Evolutionary conservation across 1,140 invertebrate genomes (phyloP).

Genomic region (Orchesella cincta): DNA sequence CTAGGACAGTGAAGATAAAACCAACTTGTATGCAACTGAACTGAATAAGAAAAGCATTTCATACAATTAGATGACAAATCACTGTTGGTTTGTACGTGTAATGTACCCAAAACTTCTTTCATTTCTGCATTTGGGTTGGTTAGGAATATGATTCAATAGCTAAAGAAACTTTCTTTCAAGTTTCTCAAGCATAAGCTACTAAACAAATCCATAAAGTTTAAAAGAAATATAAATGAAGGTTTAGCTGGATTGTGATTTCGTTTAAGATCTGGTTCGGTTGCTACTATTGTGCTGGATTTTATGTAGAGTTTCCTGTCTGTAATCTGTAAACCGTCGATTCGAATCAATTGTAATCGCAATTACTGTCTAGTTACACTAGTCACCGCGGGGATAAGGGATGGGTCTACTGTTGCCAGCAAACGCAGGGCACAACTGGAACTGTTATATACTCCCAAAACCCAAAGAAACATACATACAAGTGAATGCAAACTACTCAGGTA

Average conservation of each 20-base stretch:
- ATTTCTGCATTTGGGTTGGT: background rate
- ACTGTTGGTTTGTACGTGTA: background rate
- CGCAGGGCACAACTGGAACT: background rate
- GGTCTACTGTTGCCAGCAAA: background rate
- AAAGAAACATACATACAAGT: background rate
- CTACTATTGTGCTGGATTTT: background rate
- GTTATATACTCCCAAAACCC: background rate
- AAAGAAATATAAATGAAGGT: background rate
- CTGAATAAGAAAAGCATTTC: background rate
- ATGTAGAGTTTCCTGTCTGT: background rate
- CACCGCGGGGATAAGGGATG: background rate
- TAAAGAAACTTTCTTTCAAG: background rate
- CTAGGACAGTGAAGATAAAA: background rate
- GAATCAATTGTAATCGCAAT: background rate
- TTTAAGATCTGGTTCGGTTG: background rate
- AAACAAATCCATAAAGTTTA: background rate
- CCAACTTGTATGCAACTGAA: background rate
- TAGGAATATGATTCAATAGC: background rate
- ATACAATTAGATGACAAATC: background rate
- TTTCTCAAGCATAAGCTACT: background rate
- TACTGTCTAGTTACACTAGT: background rate
- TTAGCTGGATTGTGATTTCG: background rate
- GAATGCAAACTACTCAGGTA: background rate
- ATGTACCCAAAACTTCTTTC: background rate
- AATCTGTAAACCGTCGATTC: background rate